Percentiles rank a stretch among this genome's conserved stretches.
These are phyloP conservation scores for Argyra leucocephala DNA, from an alignment of 2,888 invertebrate species.

Conservation along the genomic window DNA sequence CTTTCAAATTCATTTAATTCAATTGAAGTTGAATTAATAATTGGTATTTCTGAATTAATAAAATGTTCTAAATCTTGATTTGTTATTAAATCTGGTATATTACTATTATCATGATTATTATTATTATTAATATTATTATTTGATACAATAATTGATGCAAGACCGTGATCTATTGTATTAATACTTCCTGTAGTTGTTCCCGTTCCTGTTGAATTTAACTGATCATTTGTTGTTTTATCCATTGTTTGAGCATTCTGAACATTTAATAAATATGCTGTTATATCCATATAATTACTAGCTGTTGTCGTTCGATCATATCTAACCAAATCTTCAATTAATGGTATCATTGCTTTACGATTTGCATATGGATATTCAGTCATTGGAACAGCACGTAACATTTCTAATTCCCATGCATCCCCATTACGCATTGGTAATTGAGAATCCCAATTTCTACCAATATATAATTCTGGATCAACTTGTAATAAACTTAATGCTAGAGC, in stretches of 20 bases:
- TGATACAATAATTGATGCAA: conserved; percentile 35
- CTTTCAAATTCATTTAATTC: conserved; percentile 47
- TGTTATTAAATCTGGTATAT: conserved; percentile 15
- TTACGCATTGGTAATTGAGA: conserved; percentile 37
- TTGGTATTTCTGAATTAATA: conserved; percentile 44
- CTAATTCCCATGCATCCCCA: conserved; percentile 42
- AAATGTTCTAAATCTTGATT: conserved; percentile 32
- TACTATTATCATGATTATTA: conserved; percentile 17
- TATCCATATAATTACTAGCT: conserved; percentile 45
- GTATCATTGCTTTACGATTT: conserved; percentile 43
- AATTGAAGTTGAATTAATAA: conserved; percentile 51
- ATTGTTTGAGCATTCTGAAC: conserved; percentile 39
- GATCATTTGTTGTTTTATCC: conserved; percentile 21
- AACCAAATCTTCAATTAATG: conserved; percentile 40
- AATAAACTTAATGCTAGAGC: conserved; percentile 72
- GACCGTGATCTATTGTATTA: conserved; percentile 16
- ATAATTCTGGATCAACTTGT: conserved; percentile 63
- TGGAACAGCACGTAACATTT: conserved; percentile 39
- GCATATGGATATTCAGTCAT: conserved; percentile 41
- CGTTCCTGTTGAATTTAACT: background rate
- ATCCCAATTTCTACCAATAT: conserved; percentile 51
- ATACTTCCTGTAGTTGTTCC: conserved; percentile 7
- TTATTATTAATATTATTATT: conserved; percentile 15
- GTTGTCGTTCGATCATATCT: conserved; percentile 57
- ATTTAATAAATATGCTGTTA: conserved; percentile 53